Conservation (phyloP, 2,113 vertebrate species). For the Psilopsiagon aurifrons region DNA sequence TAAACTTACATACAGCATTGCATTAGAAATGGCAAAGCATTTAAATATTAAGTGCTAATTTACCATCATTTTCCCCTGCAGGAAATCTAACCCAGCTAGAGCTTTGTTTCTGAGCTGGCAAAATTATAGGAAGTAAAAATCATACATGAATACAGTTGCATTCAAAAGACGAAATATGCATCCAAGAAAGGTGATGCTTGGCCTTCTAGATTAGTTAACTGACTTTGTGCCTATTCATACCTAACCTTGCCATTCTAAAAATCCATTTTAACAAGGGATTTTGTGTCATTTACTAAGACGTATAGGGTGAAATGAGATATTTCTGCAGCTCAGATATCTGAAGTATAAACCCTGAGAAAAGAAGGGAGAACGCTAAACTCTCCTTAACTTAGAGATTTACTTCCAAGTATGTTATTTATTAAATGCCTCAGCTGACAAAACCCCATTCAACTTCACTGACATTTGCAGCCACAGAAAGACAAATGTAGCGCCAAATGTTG, state of each 20-base stretch:
- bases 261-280: background rate
- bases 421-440: background rate
- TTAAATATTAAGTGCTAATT: background rate
- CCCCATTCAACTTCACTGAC: background rate
- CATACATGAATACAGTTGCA: background rate
- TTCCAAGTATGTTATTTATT: background rate
- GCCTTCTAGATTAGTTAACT: background rate
- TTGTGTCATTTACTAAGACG: background rate
- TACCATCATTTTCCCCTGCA: background rate
- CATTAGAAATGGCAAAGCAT: background rate
- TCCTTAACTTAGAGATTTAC: background rate
- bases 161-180: background rate
- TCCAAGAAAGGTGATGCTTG: background rate
- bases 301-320: background rate
- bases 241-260: background rate
- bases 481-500: background rate
- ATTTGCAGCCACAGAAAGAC: background rate
- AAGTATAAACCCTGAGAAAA: background rate
- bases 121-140: background rate
- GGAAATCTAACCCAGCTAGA: background rate
- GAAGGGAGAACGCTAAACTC: background rate
- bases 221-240: background rate
- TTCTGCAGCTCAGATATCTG: background rate
- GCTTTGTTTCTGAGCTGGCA: background rate
- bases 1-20: background rate